Evolutionary conservation across 2,888 invertebrate genomes (phyloP).

Genomic region (Campaea margaritaria): DNA sequence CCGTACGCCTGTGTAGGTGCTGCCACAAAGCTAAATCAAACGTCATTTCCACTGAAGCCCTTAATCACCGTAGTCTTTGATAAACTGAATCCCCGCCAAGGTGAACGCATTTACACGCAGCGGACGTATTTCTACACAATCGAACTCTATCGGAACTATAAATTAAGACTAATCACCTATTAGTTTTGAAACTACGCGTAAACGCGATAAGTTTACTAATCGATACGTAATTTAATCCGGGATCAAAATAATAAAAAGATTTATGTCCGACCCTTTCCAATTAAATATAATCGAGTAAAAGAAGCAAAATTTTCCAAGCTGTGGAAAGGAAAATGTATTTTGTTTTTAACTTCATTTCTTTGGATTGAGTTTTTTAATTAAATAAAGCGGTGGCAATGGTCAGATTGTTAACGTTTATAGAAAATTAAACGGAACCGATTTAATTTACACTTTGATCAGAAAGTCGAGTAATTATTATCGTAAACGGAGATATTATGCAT

Average conservation of each 20-base stretch:
- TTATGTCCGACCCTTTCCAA: conserved; percentile 29
- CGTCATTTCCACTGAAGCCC: conserved; percentile 68
- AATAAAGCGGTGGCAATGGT: conserved; percentile 41
- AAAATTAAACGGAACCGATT: conserved; percentile 41
- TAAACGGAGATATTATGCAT: no score
- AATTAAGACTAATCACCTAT: conserved; percentile 32
- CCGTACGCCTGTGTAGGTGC: conserved; percentile 36
- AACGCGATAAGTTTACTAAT: conserved; percentile 36
- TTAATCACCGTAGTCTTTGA: conserved; percentile 71
- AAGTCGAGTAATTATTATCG: no score
- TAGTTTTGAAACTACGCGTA: conserved; percentile 22
- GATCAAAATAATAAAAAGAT: conserved; percentile 36
- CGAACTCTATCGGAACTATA: conserved; percentile 30
- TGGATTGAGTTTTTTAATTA: conserved; percentile 50
- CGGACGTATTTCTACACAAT: conserved; percentile 23
- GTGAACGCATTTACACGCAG: conserved; percentile 35
- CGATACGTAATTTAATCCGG: conserved; percentile 30
- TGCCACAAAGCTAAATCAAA: conserved; percentile 69
- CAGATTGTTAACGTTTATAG: conserved; percentile 42
- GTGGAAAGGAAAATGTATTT: conserved; percentile 43
- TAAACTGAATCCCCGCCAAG: conserved; percentile 54
- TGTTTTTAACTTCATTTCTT: conserved; percentile 40
- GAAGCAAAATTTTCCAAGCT: conserved; percentile 35
- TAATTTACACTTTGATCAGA: conserved; percentile 34
- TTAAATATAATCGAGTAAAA: conserved; percentile 31